These are phyloP conservation scores for Branchipolynoe longqiensis DNA, from an alignment of 2,888 invertebrate genomes.

Conservation along the genomic window DNA sequence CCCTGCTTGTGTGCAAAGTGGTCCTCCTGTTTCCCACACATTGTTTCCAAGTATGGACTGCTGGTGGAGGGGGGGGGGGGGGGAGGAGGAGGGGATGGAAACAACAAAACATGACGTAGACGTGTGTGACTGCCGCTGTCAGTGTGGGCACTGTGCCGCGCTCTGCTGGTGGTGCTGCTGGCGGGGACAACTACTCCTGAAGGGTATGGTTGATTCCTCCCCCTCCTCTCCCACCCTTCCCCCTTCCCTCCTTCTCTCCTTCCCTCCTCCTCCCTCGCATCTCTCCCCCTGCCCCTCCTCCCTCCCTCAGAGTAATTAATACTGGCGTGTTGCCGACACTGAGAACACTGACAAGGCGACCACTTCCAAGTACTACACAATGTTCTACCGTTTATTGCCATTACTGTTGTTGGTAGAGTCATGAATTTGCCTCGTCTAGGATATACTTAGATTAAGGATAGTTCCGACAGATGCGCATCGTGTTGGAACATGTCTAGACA, in stretches of 20 bases:
- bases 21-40: no score
- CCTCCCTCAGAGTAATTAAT: no score
- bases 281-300: no score
- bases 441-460: constrained; percentile 44
- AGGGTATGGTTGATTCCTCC: no score
- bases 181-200: no score
- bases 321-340: no score
- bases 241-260: no score
- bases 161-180: no score
- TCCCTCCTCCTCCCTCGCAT: no score
- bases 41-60: no score
- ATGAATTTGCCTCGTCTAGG: constrained; percentile 52
- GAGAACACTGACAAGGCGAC: not conserved
- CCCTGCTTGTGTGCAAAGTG: constrained; percentile 49
- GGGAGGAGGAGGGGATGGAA: not conserved
- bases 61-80: not conserved
- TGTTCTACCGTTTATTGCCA: constrained; percentile 51
- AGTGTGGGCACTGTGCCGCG: not conserved
- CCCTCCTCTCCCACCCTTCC: no score
- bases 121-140: not conserved
- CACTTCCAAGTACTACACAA: constrained; percentile 3
- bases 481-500: constrained; percentile 15
- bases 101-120: not conserved
- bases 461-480: not conserved
- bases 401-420: constrained; percentile 50